phyloP scores from a whole-genome alignment of 2,113 vertebrate species.

The Paedocypris sp. region DNA sequence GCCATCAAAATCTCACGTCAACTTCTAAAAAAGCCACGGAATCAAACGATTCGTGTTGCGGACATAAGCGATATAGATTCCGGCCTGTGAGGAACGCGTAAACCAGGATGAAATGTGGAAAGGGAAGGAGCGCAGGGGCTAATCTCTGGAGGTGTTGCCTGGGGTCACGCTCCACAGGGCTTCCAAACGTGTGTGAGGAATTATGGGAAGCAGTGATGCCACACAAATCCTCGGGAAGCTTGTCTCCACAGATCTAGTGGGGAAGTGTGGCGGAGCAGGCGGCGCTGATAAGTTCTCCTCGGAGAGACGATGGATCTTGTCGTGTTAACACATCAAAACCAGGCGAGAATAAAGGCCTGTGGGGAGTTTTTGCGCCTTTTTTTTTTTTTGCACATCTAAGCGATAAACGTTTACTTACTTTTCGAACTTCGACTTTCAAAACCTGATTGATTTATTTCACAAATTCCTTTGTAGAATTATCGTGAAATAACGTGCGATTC shows the following conservation, averaged over 20 bases:
- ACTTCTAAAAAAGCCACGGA: not conserved
- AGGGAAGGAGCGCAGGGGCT: not conserved
- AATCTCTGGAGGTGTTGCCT: not conserved
- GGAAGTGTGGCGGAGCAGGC: constrained; percentile 36
- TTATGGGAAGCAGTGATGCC: constrained; percentile 47
- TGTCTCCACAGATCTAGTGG: constrained; percentile 43
- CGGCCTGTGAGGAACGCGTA: not conserved
- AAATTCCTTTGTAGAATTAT: no score
- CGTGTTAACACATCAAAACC: constrained; percentile 50
- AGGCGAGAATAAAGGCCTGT: constrained; percentile 31
- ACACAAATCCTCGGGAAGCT: constrained; percentile 49
- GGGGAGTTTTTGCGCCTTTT: no score
- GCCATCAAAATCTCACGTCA: not conserved
- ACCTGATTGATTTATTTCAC: no score
- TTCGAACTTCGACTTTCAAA: no score
- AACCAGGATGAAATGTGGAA: not conserved
- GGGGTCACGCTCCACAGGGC: not conserved
- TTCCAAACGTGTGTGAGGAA: constrained; percentile 32
- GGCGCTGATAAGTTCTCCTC: constrained; percentile 49
- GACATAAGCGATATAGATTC: not conserved
- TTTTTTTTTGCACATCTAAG: no score
- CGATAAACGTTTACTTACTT: no score
- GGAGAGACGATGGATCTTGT: constrained; percentile 39
- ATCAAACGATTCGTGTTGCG: not conserved
- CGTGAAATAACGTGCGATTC: no score